Evolutionary conservation across 2,888 invertebrate genomes (phyloP), one percentile per base, ranked within the genome.

Genomic region (Agriopis marginaria): DNA sequence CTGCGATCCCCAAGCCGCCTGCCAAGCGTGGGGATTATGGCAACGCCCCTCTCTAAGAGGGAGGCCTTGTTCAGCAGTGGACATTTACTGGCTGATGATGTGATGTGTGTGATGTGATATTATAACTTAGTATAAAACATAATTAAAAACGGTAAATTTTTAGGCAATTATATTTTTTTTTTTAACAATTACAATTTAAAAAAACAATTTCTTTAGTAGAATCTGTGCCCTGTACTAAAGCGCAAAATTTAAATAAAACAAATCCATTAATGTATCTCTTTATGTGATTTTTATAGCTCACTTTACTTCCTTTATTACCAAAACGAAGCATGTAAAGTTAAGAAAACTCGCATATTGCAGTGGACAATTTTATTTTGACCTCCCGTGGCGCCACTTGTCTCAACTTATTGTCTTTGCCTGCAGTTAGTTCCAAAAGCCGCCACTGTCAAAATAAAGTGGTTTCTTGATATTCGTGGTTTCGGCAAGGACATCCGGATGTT

Each of bases 401-500:
- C 7, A 1, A 55, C n/a, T 14, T 32, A 56, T 12, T 56, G 7
- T 32, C 40, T 55, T 49, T 40, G 60, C 49, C 44, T 66, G 61
- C 47, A 47, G 12, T 45, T 56, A 51, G 39, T 62, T 67, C 50
- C 55, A 45, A 67, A 61, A 67, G 56, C 23, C 3, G 56, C 44
- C 62, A 44, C 32, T 1, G 42, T 51, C 55, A 12, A n/a, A 55
- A 49, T 61, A 50, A 55, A 62, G n/a, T 51, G 23, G 62, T 49
- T 72, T 72, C 72, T 64, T 69, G 68, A 44, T 67, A 66, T 65
- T 79, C 81, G 82, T 85, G 85, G 74, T 73, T 71, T 61, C 53
- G 44, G 67, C 84, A 83, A 86, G 85, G 85, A 78, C 79, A 80
- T 66, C 74, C 84, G 84, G 84, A 85, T 76, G 69, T 78, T 50